These are phyloP conservation scores for Amphipoea oculea DNA, from an alignment of 2,888 invertebrate genomes.

Conservation along the genomic window DNA sequence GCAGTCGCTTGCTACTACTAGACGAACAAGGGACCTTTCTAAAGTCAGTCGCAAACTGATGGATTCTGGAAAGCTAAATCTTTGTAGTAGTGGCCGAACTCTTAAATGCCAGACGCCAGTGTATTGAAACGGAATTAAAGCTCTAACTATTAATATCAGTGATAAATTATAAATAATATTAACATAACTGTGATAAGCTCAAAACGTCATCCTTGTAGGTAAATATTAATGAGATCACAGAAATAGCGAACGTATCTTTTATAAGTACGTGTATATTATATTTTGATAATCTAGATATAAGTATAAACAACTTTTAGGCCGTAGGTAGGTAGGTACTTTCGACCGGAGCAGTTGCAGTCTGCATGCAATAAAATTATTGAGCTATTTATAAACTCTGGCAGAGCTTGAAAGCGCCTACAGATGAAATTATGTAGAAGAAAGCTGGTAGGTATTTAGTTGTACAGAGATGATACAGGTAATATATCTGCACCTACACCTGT, in stretches of 20 bases:
- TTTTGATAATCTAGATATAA: too few relatives aligned
- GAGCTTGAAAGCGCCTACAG: neutral
- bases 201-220: conserved; percentile 34
- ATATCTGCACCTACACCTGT: neutral
- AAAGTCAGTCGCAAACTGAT: too few relatives aligned
- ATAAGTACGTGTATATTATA: too few relatives aligned
- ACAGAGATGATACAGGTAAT: neutral
- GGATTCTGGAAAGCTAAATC: neutral
- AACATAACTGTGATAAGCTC: conserved; percentile 36
- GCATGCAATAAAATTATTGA: too few relatives aligned
- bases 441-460: neutral
- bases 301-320: too few relatives aligned
- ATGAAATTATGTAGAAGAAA: neutral
- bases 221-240: conserved; percentile 22
- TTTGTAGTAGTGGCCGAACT: neutral
- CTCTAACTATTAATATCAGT: neutral
- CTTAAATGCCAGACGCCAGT: neutral
- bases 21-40: neutral
- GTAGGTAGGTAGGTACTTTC: too few relatives aligned
- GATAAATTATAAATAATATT: conserved; percentile 37
- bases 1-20: neutral
- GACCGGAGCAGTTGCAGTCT: too few relatives aligned
- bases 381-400: too few relatives aligned
- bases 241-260: conserved; percentile 16
- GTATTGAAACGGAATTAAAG: neutral